Evolutionary conservation across 2,113 vertebrate species (phyloP).

Genomic region (Puma concolor): DNA sequence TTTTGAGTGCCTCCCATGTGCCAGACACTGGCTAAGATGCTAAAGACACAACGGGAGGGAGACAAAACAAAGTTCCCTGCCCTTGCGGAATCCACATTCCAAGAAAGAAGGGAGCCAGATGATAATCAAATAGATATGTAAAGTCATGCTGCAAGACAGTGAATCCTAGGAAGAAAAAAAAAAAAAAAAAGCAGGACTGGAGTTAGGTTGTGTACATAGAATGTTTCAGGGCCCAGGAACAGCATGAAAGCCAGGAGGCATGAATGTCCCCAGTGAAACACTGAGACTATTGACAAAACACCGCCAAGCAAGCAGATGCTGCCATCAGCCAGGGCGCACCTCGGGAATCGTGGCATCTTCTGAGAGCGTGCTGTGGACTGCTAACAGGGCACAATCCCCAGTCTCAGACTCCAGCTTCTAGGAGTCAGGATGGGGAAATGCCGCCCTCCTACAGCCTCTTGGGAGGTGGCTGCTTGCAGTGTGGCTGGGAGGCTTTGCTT

Average conservation of each 20-base stretch:
- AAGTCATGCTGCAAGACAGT: too few relatives aligned
- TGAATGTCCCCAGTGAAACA: accelerated
- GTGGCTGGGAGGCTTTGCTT: neutral
- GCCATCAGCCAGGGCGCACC: neutral
- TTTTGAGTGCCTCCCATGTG: too few relatives aligned
- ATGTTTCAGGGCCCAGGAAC: neutral
- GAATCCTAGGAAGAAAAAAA: neutral
- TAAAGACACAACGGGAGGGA: neutral
- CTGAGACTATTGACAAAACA: neutral
- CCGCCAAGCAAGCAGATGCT: neutral
- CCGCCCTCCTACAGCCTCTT: neutral
- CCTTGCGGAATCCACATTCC: neutral
- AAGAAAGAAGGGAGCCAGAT: neutral
- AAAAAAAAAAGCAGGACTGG: neutral
- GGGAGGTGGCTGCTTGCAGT: neutral
- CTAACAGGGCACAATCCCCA: neutral
- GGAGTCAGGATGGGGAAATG: neutral
- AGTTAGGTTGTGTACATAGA: too few relatives aligned
- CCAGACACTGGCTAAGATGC: neutral
- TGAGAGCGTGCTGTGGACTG: neutral
- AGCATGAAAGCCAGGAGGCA: neutral
- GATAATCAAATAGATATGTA: neutral
- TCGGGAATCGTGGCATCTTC: neutral
- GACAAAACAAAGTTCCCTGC: neutral
- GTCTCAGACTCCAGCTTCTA: neutral